These are phyloP conservation scores for Protosalanx chinensis DNA, from an alignment of 2,797 vertebrate species.

Conservation along the genomic window DNA sequence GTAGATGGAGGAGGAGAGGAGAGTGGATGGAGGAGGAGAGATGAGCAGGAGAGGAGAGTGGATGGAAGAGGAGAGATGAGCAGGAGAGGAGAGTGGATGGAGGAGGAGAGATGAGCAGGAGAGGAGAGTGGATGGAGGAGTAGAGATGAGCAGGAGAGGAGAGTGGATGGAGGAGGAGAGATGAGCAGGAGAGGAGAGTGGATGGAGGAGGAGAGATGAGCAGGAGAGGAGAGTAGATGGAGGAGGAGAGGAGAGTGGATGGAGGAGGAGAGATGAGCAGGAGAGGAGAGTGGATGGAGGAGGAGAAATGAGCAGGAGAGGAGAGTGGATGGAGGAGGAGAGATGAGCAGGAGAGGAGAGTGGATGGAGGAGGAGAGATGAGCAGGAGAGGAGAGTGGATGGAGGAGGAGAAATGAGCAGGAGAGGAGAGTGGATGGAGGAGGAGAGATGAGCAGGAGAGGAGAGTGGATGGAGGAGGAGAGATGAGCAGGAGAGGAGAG, in stretches of 20 bases:
- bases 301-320: neutral
- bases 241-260: neutral
- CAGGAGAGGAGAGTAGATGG: neutral
- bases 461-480: neutral
- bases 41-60: neutral
- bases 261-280: neutral
- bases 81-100: neutral
- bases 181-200: neutral
- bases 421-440: neutral
- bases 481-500: neutral
- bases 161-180: conserved; percentile 1
- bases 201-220: conserved; percentile 2
- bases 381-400: neutral
- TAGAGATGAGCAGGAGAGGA: neutral
- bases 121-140: neutral
- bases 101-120: neutral
- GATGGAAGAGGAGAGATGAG: conserved; percentile 3
- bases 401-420: neutral
- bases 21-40: conserved; percentile 1
- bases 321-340: neutral
- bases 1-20: neutral
- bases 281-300: neutral
- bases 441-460: neutral
- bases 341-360: neutral
- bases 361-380: neutral